Conservation (phyloP, 2,113 vertebrate genomes). For the Lichenostomus cassidix region DNA sequence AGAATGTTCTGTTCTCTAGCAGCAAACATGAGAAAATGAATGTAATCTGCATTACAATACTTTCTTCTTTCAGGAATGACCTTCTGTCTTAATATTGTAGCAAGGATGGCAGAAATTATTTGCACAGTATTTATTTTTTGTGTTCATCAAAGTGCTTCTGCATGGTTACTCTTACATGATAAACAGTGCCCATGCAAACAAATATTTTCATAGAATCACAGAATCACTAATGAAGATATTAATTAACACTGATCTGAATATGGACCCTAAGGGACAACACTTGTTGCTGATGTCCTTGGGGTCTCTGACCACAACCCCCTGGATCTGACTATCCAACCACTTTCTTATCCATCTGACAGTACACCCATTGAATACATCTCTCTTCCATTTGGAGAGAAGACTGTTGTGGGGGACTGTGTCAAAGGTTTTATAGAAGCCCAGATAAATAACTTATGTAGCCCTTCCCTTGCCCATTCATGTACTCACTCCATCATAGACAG, state of each 20-base stretch:
- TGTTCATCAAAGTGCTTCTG: background rate
- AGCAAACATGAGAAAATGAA: background rate
- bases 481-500: background rate
- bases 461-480: background rate
- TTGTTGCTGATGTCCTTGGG: background rate
- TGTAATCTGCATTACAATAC: background rate
- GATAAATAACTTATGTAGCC: background rate
- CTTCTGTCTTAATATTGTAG: background rate
- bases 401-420: too few relatives aligned
- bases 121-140: background rate
- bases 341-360: background rate
- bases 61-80: background rate
- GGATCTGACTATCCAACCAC: background rate
- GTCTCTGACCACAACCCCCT: too few relatives aligned
- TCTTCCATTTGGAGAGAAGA: background rate
- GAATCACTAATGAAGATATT: background rate
- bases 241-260: background rate
- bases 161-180: background rate
- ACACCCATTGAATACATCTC: background rate
- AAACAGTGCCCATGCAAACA: background rate
- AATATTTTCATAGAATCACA: background rate
- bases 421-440: background rate
- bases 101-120: background rate
- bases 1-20: background rate
- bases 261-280: background rate